Conservation (phyloP, 2,113 vertebrate species). For the Cricetomys ansorgei region DNA sequence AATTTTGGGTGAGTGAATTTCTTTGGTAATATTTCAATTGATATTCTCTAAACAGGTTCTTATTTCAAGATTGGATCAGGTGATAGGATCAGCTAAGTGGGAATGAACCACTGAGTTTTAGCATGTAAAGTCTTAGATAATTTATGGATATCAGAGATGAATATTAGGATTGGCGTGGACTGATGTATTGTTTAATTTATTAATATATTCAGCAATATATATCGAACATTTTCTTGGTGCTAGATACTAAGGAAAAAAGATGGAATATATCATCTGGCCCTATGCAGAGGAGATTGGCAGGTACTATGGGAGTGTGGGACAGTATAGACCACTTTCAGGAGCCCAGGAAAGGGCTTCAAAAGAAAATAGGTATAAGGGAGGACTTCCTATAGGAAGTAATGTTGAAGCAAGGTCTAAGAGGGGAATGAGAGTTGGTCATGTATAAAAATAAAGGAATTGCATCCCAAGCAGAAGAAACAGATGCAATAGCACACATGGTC, state of each 20-base stretch:
- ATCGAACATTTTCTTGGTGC: neutral
- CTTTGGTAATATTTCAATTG: neutral
- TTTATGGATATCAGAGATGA: constrained; percentile 32
- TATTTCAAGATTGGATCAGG: constrained; percentile 9
- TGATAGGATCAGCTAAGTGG: neutral
- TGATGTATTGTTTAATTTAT: constrained; percentile 19
- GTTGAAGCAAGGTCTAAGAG: neutral
- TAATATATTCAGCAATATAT: constrained; percentile 30
- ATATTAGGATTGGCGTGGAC: neutral
- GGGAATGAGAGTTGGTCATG: neutral
- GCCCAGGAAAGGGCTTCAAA: neutral
- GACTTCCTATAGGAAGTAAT: neutral
- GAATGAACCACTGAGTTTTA: constrained; percentile 8
- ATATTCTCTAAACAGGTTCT: neutral
- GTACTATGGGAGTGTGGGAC: neutral
- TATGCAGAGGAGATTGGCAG: neutral
- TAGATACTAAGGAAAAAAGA: neutral
- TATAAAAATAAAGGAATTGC: neutral
- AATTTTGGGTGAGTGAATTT: neutral
- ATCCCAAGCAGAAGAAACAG: neutral
- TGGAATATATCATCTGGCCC: neutral
- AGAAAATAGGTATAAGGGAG: neutral
- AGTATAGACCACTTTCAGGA: neutral
- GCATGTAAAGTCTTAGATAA: neutral
- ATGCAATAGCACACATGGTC: neutral